Conservation (phyloP, 2,888 invertebrate species). For the Crocallis elinguaria region DNA sequence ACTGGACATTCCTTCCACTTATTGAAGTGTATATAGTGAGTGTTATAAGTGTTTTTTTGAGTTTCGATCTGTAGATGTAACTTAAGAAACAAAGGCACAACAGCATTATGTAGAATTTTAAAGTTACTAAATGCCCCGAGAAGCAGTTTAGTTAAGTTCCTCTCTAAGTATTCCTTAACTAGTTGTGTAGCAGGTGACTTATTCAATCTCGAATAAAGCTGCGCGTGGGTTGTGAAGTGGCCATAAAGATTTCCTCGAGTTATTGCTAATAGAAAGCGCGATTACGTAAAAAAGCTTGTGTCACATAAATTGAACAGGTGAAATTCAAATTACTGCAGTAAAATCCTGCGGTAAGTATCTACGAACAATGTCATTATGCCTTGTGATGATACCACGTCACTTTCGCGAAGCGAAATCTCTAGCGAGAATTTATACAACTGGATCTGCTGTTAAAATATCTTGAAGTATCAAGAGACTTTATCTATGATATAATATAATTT, state of each 20-base stretch:
- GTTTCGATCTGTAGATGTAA: too few relatives aligned
- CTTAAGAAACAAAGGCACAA: conserved; percentile 1
- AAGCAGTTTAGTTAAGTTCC: background rate
- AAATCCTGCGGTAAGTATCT: conserved; percentile 30
- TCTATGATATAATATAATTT: too few relatives aligned
- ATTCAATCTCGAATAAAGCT: conserved; percentile 33
- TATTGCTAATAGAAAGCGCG: conserved; percentile 44
- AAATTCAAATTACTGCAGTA: conserved; percentile 29
- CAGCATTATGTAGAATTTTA: background rate
- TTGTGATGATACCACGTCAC: conserved; percentile 30
- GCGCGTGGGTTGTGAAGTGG: conserved; percentile 29
- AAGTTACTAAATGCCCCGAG: background rate
- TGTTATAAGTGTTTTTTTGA: too few relatives aligned
- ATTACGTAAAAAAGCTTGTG: conserved; percentile 44
- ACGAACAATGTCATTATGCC: conserved; percentile 32
- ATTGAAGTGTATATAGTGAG: background rate
- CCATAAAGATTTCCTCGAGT: conserved; percentile 35
- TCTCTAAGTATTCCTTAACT: conserved; percentile 6
- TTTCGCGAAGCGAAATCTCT: conserved; percentile 32
- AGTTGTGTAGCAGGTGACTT: conserved; percentile 22
- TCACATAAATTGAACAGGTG: conserved; percentile 53
- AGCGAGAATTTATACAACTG: conserved; percentile 2
- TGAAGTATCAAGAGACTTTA: conserved; percentile 8
- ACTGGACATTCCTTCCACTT: conserved; percentile 6
- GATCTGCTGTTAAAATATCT: background rate